phyloP scores from a whole-genome alignment of 2,888 invertebrate species.

The Leptothorax acervorum region DNA sequence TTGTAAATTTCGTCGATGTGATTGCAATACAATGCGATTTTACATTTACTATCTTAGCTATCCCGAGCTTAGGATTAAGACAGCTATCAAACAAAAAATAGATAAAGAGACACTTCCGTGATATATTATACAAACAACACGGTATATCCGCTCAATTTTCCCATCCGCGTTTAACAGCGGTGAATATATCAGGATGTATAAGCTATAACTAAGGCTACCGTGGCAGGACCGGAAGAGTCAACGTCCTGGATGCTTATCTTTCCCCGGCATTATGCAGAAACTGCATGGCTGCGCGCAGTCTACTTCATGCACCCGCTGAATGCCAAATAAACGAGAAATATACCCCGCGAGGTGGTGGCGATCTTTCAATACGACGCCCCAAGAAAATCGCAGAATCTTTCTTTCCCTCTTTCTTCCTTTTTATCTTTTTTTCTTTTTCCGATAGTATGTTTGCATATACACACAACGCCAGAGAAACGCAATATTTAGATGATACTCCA shows the following conservation, averaged over 20 bases:
- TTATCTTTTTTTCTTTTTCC: background rate
- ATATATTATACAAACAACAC: constrained; percentile 6
- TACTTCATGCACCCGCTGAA: constrained; percentile 48
- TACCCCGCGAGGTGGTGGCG: constrained; percentile 2
- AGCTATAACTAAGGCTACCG: constrained; percentile 31
- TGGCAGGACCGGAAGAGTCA: constrained; percentile 41
- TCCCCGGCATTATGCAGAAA: constrained; percentile 63
- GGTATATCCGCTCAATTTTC: constrained; percentile 36
- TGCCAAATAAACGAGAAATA: constrained; percentile 44
- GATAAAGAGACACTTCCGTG: background rate
- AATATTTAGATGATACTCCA: constrained; percentile 46
- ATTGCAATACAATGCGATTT: background rate
- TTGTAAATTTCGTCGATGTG: background rate
- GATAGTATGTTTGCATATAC: background rate
- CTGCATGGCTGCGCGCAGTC: constrained; percentile 61
- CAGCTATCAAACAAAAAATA: background rate
- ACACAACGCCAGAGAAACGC: background rate
- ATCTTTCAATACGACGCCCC: constrained; percentile 16
- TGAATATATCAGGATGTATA: constrained; percentile 21
- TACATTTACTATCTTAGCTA: background rate
- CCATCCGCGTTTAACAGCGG: constrained; percentile 28
- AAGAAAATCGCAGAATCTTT: constrained; percentile 23
- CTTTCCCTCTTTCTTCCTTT: background rate
- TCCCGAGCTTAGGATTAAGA: background rate
- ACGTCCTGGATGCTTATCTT: constrained; percentile 67